These are phyloP conservation scores for Laticauda laticaudata DNA, from an alignment of 2,113 vertebrate genomes.

Conservation along the genomic window DNA sequence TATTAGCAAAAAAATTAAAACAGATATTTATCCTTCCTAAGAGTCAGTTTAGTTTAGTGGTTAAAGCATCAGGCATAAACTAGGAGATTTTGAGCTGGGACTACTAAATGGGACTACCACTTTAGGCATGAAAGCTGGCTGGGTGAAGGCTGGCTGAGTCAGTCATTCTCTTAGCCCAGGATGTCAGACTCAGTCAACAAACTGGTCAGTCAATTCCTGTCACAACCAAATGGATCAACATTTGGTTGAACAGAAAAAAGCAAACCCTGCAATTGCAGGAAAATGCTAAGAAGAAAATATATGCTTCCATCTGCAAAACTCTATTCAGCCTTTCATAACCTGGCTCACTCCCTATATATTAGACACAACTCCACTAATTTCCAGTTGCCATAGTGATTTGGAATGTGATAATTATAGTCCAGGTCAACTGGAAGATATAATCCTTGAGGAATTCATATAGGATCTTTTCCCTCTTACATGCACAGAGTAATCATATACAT, in stretches of 20 bases:
- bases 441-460: neutral
- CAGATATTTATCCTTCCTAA: neutral
- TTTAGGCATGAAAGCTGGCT: neutral
- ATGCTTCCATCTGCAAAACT: neutral
- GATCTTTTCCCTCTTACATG: neutral
- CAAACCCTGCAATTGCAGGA: neutral
- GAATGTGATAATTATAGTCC: neutral
- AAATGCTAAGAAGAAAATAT: neutral
- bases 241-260: neutral
- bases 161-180: neutral
- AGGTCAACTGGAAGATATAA: neutral
- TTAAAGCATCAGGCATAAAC: neutral
- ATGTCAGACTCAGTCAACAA: neutral
- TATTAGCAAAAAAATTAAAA: neutral
- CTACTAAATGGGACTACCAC: no score
- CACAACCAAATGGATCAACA: neutral
- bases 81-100: neutral
- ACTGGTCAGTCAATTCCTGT: neutral
- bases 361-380: neutral
- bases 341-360: neutral
- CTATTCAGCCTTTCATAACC: neutral
- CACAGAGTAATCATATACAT: neutral
- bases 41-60: neutral
- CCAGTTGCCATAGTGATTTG: neutral
- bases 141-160: neutral